Evolutionary conservation across 2,113 vertebrate species (phyloP), one percentile per base, ranked within the genome.

Genomic region (Calypte anna): DNA sequence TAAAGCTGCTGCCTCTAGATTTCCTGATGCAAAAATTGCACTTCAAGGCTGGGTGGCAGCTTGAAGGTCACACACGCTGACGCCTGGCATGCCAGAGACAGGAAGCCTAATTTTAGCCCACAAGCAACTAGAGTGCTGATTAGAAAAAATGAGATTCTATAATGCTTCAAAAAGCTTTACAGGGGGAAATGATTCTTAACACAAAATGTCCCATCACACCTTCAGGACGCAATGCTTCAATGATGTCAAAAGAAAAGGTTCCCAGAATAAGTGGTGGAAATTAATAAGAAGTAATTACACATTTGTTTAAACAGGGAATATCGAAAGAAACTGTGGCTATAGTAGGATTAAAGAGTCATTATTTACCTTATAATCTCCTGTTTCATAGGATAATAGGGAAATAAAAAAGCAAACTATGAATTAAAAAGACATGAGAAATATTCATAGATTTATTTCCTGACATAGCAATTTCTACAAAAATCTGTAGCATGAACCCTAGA

Each of bases 101-200:
- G 92, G 92, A 97, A 95, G 95, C 94, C 93, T 95, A 95, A 96
- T 97, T 96, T 97, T 95, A 96, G 95, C 86, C 90, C 85, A 76
- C 78, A 78, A 94, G 82, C 94, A 94, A 84, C 82, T 73, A 82
- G 82, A 94, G 86, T 82, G 91, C 91, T 96, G 95, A 97, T 96
- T 96, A 94, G 90, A 93, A 96, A 96, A 95, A 96, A 96, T 86
- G 86, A 93, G 90, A 90, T 88, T 91, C 95, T 93, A 73, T 95
- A 93, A 81, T 75, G 93, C 95, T 86, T 94, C 88, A 95, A 91
- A 91, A 93, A 96, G 91, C 73, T 96, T 93, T 93, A 94, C 93
- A 87, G 84, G 75, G 64, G 72, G 74, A 96, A 95, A 95, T 64
- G 84, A 93, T 96, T 93, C 86, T 93, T 90, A 95, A 85, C 86